Percentiles rank a stretch among this genome's conserved stretches.
Evolutionary conservation across 1,140 invertebrate species (phyloP).

Genomic region (Drosophila albomicans): DNA sequence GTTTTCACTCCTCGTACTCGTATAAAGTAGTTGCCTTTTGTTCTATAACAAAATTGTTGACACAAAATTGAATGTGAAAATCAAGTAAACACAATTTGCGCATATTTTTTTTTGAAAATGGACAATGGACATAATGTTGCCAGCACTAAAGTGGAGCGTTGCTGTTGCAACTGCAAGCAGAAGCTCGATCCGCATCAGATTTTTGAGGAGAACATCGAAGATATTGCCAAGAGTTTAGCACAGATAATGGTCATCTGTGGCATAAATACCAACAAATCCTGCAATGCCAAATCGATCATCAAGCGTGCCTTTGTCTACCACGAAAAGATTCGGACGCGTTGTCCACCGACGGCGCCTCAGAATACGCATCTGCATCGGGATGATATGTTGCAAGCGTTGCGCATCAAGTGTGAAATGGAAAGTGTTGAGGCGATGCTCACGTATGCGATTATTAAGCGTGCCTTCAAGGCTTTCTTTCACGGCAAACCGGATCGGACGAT

Average conservation of each 20-base stretch:
- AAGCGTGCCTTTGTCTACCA: slow-evolving; percentile 71
- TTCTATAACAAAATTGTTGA: slow-evolving; percentile 2
- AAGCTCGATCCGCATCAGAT: slow-evolving; percentile 67
- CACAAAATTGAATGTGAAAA: slow-evolving; percentile 41
- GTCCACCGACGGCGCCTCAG: slow-evolving; percentile 9
- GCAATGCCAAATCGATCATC: slow-evolving; percentile 59
- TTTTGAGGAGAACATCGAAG: slow-evolving; percentile 69
- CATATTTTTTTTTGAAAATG: slow-evolving; percentile 21
- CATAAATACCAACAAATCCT: slow-evolving; percentile 58
- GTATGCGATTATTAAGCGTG: slow-evolving; percentile 68
- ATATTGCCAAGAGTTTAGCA: slow-evolving; percentile 59
- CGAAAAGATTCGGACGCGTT: slow-evolving; percentile 52
- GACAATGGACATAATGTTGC: slow-evolving; percentile 20
- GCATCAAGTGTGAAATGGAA: slow-evolving; percentile 66
- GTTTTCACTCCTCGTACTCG: neutral
- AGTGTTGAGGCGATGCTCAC: slow-evolving; percentile 67
- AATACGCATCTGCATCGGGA: slow-evolving; percentile 58
- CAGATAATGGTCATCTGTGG: slow-evolving; percentile 74
- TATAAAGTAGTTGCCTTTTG: too few relatives aligned
- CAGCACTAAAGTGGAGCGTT: slow-evolving; percentile 8
- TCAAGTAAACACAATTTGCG: neutral
- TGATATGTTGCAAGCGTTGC: slow-evolving; percentile 64
- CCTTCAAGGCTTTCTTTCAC: slow-evolving; percentile 73
- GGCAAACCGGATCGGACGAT: slow-evolving; percentile 56
- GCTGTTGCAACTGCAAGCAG: slow-evolving; percentile 64